Base-by-base conservation (phyloP, 2,888 invertebrate species). In the Volucella inflata region DNA sequence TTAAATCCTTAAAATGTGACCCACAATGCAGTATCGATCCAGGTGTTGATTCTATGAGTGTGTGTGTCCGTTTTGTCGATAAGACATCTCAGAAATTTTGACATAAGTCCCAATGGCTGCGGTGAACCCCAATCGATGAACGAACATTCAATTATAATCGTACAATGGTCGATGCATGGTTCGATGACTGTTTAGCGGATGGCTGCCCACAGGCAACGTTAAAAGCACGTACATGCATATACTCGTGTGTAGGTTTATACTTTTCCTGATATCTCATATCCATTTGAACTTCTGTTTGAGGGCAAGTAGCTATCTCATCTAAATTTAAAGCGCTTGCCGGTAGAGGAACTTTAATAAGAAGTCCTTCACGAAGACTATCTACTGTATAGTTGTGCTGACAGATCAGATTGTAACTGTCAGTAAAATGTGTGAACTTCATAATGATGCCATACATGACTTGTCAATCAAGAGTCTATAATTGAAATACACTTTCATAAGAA, bases 161-260 rank as follows among this genome's bases (percentile, higher is more conserved):
- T 38, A 3, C 30, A 57, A 40, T 68, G 14, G 53, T 17, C 3
- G 8, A 17, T 12, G n/a, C 46, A 55, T 59, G 51, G 60, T 51
- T 70, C 62, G 55, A 38, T 44, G 68, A 16, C 68, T 44, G 30
- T 60, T 36, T 72, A 72, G 62, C 62, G 72, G 62, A 51, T 60
- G 51, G 10, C 36, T 67, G 14, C 59, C 67, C 68, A 60, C 59
- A 46, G 12, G 51, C 60, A 36, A 21, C 60, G 21, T 60, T 36
- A 38, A 30, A 30, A 30, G 6, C 67, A n/a, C 21, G 67, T 57
- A 16, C 38, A 16, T 17, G n/a, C n/a, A 42, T 30, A 6, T 6
- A 30, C 30, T n/a, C n/a, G n/a, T n/a, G 30, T 30, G 16, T 40
- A 65, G 44, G 38, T 16, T 9, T 14, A 21, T 44, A 21, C 9